A percentile compares a stretch with the other conserved stretches of the same genome.
Evolutionary conservation across 2,113 vertebrate species (phyloP).

Genomic region (Microcebus jonahi): DNA sequence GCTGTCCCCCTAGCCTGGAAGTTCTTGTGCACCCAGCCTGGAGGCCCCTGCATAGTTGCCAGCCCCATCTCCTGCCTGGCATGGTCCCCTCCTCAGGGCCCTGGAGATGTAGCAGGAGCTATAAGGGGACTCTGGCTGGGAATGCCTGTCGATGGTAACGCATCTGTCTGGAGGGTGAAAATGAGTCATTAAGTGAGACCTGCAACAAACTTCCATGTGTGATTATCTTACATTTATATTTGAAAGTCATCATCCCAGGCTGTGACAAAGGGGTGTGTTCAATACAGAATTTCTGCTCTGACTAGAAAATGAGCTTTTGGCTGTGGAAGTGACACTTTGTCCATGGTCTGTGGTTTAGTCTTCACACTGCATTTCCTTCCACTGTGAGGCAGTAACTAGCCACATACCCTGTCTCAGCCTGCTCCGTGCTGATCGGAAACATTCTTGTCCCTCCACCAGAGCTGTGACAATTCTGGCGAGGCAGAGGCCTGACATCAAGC

Average conservation of each 20-base stretch:
- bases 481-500: background rate
- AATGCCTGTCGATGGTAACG: background rate
- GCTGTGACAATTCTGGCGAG: background rate
- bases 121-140: background rate
- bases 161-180: background rate
- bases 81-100: no score
- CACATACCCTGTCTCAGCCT: background rate
- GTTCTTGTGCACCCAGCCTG: background rate
- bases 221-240: conserved; percentile 24
- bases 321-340: conserved; percentile 17
- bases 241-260: background rate
- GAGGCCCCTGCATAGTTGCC: fast-evolving
- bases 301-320: background rate
- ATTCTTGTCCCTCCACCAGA: background rate
- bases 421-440: background rate
- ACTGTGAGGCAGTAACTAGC: background rate
- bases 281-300: conserved; percentile 38
- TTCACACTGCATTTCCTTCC: conserved; percentile 19
- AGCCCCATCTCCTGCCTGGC: background rate
- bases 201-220: background rate
- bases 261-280: background rate
- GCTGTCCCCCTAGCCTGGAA: background rate
- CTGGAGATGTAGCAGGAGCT: background rate
- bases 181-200: background rate
- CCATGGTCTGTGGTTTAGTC: background rate